A percentile compares a stretch with the other conserved stretches of the same genome.
Evolutionary conservation across 2,888 invertebrate genomes (phyloP).

Genomic region (Cynaeus angustus): DNA sequence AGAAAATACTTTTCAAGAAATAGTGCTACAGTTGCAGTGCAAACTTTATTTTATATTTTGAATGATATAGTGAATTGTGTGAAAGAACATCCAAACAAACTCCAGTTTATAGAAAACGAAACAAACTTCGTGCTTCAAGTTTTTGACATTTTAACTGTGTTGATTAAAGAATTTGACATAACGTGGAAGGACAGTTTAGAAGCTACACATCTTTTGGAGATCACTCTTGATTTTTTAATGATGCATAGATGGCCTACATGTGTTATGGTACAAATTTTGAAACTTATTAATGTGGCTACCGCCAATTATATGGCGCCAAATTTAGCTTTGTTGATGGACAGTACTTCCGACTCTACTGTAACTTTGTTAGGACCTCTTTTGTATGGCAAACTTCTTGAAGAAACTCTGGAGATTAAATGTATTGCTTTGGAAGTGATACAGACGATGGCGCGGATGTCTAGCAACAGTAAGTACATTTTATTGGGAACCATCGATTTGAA

Average conservation of each 20-base stretch:
- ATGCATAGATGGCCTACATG: slow-evolving; percentile 74
- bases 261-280: slow-evolving; percentile 83
- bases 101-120: neutral
- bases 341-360: slow-evolving; percentile 77
- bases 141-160: slow-evolving; percentile 59
- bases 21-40: neutral
- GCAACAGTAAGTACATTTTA: slow-evolving; percentile 82
- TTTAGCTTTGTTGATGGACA: slow-evolving; percentile 81
- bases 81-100: too few relatives aligned
- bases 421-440: slow-evolving; percentile 83
- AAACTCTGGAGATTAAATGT: slow-evolving; percentile 86
- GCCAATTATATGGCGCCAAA: slow-evolving; percentile 84
- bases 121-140: neutral
- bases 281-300: slow-evolving; percentile 80
- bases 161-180: slow-evolving; percentile 81
- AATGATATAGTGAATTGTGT: too few relatives aligned
- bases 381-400: slow-evolving; percentile 79
- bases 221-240: slow-evolving; percentile 74
- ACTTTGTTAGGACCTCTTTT: slow-evolving; percentile 80
- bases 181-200: slow-evolving; percentile 87
- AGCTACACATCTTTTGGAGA: slow-evolving; percentile 78
- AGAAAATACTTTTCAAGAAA: neutral
- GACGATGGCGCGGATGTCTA: slow-evolving; percentile 81
- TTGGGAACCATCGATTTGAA: too few relatives aligned
- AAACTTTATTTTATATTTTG: neutral